Evolutionary conservation across 2,888 invertebrate species (phyloP).

Genomic region (Idaea aversata): DNA sequence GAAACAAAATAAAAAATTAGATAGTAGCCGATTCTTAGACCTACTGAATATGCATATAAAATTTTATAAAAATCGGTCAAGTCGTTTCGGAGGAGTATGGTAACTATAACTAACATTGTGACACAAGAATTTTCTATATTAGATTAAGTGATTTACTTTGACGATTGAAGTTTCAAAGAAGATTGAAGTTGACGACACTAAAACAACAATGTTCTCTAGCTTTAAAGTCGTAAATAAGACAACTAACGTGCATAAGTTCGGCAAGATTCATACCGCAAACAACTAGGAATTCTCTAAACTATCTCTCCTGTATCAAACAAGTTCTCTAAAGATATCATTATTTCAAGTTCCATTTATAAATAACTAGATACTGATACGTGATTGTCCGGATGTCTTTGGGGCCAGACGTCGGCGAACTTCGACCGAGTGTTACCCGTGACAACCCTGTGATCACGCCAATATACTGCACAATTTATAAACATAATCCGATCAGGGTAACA

Average conservation of each 20-base stretch:
- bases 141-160: no score
- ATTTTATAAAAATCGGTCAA: no score
- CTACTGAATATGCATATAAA: no score
- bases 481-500: slow-evolving; percentile 10
- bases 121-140: no score
- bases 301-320: slow-evolving; percentile 4
- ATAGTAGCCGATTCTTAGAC: no score
- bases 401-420: slow-evolving; percentile 59
- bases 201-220: not conserved
- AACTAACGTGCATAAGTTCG: not conserved
- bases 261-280: not conserved
- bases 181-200: no score
- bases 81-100: no score
- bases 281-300: not conserved
- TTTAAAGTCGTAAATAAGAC: not conserved
- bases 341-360: slow-evolving; percentile 38
- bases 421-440: slow-evolving; percentile 58
- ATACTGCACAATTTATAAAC: slow-evolving; percentile 30
- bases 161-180: no score
- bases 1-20: no score
- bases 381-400: slow-evolving; percentile 32
- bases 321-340: slow-evolving; percentile 23
- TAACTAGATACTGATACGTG: slow-evolving; percentile 37
- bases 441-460: slow-evolving; percentile 70
- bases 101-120: no score